Evolutionary conservation across 2,113 vertebrate genomes (phyloP).

Genomic region (Myiozetetes cayanensis): DNA sequence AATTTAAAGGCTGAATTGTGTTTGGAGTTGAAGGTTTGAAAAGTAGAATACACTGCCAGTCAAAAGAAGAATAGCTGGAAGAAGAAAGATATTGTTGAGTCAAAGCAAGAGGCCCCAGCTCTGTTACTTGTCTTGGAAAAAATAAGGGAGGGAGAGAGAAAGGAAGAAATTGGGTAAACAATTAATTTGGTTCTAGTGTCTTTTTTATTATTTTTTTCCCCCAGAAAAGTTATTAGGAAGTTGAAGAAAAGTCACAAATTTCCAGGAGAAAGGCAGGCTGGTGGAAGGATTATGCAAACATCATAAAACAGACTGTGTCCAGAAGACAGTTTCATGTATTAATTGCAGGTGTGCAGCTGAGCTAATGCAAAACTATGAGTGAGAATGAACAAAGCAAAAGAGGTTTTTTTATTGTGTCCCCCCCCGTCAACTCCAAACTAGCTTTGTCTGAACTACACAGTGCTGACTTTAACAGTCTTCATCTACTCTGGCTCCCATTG

Average conservation of each 20-base stretch:
- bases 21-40: constrained; percentile 57
- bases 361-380: not conserved
- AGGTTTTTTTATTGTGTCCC: not conserved
- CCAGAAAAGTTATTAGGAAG: constrained; percentile 28
- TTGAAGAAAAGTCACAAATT: constrained; percentile 57
- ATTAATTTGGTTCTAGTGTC: not conserved
- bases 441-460: not conserved
- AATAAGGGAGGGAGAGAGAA: not conserved
- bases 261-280: constrained; percentile 30
- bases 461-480: not conserved
- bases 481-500: not conserved
- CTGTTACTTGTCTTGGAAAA: constrained; percentile 11
- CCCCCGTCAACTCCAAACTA: not conserved
- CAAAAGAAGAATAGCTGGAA: constrained; percentile 42
- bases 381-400: not conserved
- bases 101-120: constrained; percentile 17
- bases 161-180: not conserved
- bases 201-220: not conserved
- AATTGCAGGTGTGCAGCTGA: constrained; percentile 53
- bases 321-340: constrained; percentile 31
- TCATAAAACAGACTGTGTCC: not conserved
- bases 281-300: constrained; percentile 24
- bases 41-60: constrained; percentile 22
- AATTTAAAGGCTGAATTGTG: not conserved
- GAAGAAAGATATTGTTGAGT: constrained; percentile 33